phyloP scores from a whole-genome alignment of 1,140 invertebrate species.

The Dendroctonus valens region DNA sequence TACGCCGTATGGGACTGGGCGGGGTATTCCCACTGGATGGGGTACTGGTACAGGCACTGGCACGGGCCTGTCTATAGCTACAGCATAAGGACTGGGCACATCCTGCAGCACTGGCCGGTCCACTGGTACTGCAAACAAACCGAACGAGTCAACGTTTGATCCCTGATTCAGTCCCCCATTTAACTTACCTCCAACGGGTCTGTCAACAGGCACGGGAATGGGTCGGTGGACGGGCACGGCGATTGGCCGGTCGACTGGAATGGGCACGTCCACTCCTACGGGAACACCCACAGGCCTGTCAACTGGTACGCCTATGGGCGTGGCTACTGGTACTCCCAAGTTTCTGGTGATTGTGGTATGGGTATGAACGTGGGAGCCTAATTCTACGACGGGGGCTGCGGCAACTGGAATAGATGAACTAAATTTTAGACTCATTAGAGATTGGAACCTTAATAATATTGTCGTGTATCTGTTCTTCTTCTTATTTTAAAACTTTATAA shows the following conservation, averaged over 20 bases:
- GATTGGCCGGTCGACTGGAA: slow-evolving; percentile 36
- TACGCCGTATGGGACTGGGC: slow-evolving; percentile 36
- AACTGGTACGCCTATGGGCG: slow-evolving; percentile 39
- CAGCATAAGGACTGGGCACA: slow-evolving; percentile 33
- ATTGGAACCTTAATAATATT: too few species aligned
- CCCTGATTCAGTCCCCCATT: neutral
- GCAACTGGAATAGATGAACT: neutral
- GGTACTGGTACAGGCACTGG: slow-evolving; percentile 42
- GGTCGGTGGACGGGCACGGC: slow-evolving; percentile 50
- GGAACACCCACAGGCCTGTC: slow-evolving; percentile 40
- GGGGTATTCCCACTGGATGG: slow-evolving; percentile 34
- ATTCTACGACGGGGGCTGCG: slow-evolving; percentile 28
- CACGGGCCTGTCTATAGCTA: slow-evolving; percentile 39
- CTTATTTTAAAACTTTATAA: too few species aligned
- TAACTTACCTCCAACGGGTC: slow-evolving; percentile 38
- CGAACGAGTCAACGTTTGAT: neutral
- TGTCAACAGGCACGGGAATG: slow-evolving; percentile 46
- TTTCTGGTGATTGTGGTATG: slow-evolving; percentile 45
- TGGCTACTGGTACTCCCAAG: slow-evolving; percentile 39
- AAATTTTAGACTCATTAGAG: too few species aligned
- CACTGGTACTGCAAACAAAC: slow-evolving; percentile 41
- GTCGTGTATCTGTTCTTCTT: too few species aligned
- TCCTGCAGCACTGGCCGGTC: slow-evolving; percentile 48
- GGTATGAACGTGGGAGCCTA: slow-evolving; percentile 40
- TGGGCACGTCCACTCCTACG: slow-evolving; percentile 35